Evolutionary conservation across 2,113 vertebrate species (phyloP).

Genomic region (Corythornis cristatus): DNA sequence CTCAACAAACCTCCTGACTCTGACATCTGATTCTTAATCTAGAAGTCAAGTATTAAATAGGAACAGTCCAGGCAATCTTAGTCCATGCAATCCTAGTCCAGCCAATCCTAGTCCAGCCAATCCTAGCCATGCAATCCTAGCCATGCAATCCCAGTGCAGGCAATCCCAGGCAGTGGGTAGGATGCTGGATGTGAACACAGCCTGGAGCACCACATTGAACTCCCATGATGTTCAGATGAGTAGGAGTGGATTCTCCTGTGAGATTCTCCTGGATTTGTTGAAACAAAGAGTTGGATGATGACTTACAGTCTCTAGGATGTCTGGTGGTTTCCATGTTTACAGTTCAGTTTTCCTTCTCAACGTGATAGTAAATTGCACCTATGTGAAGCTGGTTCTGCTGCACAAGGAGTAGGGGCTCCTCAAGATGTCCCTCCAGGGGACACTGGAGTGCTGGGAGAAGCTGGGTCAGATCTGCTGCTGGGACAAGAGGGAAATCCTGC

Average conservation of each 20-base stretch:
- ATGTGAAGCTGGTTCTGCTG: not conserved
- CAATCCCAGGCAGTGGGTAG: not conserved
- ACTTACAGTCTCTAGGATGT: not conserved
- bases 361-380: not conserved
- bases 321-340: not conserved
- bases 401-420: not conserved
- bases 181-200: not conserved
- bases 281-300: not conserved
- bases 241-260: not conserved
- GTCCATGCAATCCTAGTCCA: too few species aligned
- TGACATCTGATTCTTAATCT: not conserved
- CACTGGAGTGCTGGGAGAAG: not conserved
- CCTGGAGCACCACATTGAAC: not conserved
- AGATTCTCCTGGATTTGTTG: not conserved
- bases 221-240: not conserved
- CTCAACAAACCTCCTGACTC: not conserved
- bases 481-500: not conserved
- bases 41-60: not conserved
- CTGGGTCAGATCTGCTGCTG: not conserved
- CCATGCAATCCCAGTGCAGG: too few species aligned
- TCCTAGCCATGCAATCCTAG: too few species aligned
- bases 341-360: not conserved
- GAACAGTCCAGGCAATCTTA: not conserved
- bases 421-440: not conserved
- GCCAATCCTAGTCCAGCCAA: too few species aligned